Base-by-base conservation (phyloP, 1,140 invertebrate species). In the Papilio helenus region DNA sequence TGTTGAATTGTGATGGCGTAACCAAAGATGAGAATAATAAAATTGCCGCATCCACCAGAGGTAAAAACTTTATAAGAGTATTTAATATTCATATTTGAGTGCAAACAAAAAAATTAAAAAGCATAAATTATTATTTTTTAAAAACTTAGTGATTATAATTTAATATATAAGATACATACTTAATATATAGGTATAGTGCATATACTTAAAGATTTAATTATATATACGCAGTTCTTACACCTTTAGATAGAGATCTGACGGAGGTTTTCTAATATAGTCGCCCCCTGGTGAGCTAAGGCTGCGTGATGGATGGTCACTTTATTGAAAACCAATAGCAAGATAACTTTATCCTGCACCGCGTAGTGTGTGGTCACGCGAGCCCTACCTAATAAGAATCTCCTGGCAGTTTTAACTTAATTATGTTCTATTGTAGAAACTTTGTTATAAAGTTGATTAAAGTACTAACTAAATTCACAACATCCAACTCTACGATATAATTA, bases 251-350 rank as follows among this genome's bases (percentile, higher is more conserved):
- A 80, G 79, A 82, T 80, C 82, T 85, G 90, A 90, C 86, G 86
- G 89, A 90, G 90, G 90, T 94, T 90, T 89, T 93, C 90, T 93
- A 93, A 94, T 94, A 94, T 90, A 93, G 87, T 87, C 89, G 89
- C 87, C 92, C 93, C 93, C 93, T 80, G 90, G 76, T 80, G 92
- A 73, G 91, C 81, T 89, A 89, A 91, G 91, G 89, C 91, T 83
- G 79, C 83, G 84, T 93, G 92, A 94, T 93, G 85, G 92, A 94
- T 90, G 88, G 87, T 86, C 88, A 88, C 84, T 92, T 88, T 94
- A 94, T 94, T 93, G 92, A 92, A 92, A 91, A 92, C 88, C 90
- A 91, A 93, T 93, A 91, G 81, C 79, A 84, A 85, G 85, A 83
- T 89, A 80, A 79, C 79, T 83, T 84, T 81, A 82, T 82, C 76